Conservation (phyloP, 2,888 invertebrate species). For the Meiosimyza decipiens region DNA sequence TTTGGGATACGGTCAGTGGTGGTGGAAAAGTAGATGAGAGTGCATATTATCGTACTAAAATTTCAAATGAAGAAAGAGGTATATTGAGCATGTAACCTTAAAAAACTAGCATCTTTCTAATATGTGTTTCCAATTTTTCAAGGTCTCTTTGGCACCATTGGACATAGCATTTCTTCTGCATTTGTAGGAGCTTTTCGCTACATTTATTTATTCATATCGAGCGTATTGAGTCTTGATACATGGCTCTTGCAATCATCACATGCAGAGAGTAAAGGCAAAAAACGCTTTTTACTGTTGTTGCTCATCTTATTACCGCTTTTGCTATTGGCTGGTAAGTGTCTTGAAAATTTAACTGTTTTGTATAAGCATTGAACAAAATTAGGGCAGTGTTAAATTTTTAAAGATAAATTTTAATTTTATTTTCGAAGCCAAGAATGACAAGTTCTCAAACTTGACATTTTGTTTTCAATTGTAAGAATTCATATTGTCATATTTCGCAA, state of each 20-base stretch:
- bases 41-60: constrained; percentile 48
- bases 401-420: no score
- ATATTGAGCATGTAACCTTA: not conserved
- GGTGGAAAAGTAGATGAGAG: constrained; percentile 48
- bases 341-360: no score
- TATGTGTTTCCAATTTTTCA: constrained; percentile 13
- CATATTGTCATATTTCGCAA: no score
- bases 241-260: constrained; percentile 58
- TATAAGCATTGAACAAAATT: no score
- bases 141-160: constrained; percentile 54
- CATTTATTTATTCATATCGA: constrained; percentile 60
- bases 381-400: no score
- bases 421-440: no score
- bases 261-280: constrained; percentile 57
- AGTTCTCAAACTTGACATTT: no score
- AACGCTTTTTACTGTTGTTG: constrained; percentile 61
- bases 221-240: constrained; percentile 62
- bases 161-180: constrained; percentile 49
- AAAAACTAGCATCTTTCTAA: not conserved
- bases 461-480: no score
- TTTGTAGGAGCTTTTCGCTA: constrained; percentile 53
- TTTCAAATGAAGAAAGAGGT: constrained; percentile 52
- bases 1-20: constrained; percentile 51
- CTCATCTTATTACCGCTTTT: constrained; percentile 70
- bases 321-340: constrained; percentile 71